Percentiles rank a stretch among this genome's conserved stretches.
These are phyloP conservation scores for Rhodinocichla rosea DNA, from an alignment of 2,113 vertebrate species.

Conservation along the genomic window DNA sequence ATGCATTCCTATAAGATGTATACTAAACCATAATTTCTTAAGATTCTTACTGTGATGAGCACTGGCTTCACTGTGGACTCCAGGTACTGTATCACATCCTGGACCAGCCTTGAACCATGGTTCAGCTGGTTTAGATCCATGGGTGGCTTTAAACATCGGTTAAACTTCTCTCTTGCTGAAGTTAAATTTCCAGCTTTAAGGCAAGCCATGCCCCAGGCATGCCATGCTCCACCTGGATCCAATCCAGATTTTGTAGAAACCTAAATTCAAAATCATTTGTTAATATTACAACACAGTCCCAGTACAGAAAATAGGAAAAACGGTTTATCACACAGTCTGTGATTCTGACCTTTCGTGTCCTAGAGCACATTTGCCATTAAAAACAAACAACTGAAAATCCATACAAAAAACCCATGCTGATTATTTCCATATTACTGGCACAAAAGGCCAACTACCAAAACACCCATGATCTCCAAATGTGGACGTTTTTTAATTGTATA, in stretches of 20 bases:
- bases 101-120: constrained; percentile 82
- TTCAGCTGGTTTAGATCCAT: constrained; percentile 89
- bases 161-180: constrained; percentile 89
- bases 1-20: neutral
- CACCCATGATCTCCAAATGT: neutral
- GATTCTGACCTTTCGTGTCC: neutral
- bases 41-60: constrained; percentile 73
- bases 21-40: neutral
- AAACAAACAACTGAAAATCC: neutral
- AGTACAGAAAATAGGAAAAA: neutral
- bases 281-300: neutral
- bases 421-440: neutral
- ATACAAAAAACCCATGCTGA: rapidly evolving
- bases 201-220: constrained; percentile 94
- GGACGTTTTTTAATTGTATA: neutral
- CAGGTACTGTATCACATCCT: constrained; percentile 90
- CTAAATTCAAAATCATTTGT: constrained; percentile 57
- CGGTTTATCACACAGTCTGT: neutral
- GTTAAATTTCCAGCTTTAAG: constrained; percentile 88
- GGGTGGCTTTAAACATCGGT: constrained; percentile 87
- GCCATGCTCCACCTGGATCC: constrained; percentile 92
- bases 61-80: constrained; percentile 82
- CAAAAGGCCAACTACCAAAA: neutral
- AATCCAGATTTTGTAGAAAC: constrained; percentile 95
- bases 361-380: neutral